Conservation (phyloP, 92 coral and sea anemone species). For the Epizoanthus stellaris region DNA sequence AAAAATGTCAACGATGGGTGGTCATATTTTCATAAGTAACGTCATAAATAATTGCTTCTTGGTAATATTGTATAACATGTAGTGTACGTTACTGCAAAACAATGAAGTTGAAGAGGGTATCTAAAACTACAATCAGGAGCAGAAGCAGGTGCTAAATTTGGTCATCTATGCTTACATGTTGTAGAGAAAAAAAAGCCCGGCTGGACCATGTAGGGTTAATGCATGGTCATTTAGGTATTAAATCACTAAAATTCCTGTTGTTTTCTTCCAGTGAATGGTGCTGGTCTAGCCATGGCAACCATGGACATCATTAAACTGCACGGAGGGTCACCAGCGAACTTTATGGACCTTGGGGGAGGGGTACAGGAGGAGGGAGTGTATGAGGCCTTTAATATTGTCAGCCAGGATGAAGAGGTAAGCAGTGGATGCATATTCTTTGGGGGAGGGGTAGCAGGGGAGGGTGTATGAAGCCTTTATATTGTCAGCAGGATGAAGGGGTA, state of each 20-base stretch:
- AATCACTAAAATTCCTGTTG: not conserved
- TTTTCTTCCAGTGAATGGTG: slow-evolving; percentile 83
- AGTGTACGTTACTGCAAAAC: too few species aligned
- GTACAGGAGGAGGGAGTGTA: slow-evolving; percentile 94
- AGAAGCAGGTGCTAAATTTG: too few species aligned
- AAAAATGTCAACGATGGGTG: too few species aligned
- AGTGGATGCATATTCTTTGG: not conserved
- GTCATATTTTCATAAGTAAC: too few species aligned
- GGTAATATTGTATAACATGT: too few species aligned
- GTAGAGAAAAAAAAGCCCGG: too few species aligned
- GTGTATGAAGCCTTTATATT: slow-evolving; percentile 67
- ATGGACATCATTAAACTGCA: slow-evolving; percentile 99
- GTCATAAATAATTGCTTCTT: too few species aligned
- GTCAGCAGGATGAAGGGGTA: slow-evolving; percentile 76
- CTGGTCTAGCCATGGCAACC: slow-evolving; percentile 99
- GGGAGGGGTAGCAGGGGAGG: not conserved
- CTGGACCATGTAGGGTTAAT: too few species aligned
- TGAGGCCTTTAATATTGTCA: slow-evolving; percentile 90
- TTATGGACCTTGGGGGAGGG: slow-evolving; percentile 98
- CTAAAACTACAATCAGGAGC: too few species aligned
- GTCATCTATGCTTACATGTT: too few species aligned
- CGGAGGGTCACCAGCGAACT: slow-evolving; percentile 93
- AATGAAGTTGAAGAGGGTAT: too few species aligned
- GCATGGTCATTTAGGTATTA: too few species aligned
- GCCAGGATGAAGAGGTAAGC: slow-evolving; percentile 85